Evolutionary conservation across 2,888 invertebrate genomes (phyloP).

Genomic region (Strigamia maritima): DNA sequence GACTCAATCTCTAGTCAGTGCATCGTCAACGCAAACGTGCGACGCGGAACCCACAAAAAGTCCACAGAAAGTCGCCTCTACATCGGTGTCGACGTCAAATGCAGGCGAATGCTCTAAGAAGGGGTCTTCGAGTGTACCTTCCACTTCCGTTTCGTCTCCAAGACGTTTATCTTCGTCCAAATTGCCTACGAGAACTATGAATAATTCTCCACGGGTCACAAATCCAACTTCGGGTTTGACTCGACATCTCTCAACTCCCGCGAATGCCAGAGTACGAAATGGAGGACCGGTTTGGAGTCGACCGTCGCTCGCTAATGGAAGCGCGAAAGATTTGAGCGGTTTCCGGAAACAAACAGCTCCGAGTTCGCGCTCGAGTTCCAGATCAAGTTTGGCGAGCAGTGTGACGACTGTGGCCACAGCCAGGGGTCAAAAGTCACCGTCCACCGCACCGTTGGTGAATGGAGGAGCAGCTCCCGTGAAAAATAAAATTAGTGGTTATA

Average conservation of each 20-base stretch:
- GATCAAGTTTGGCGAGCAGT: slow-evolving; percentile 81
- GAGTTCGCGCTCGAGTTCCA: slow-evolving; percentile 57
- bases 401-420: slow-evolving; percentile 75
- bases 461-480: slow-evolving; percentile 40
- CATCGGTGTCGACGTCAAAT: neutral
- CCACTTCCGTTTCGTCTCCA: neutral
- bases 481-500: slow-evolving; percentile 53
- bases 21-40: slow-evolving; percentile 20
- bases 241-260: neutral
- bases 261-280: slow-evolving; percentile 66
- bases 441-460: neutral
- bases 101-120: neutral
- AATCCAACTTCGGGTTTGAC: neutral
- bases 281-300: slow-evolving; percentile 53
- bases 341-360: slow-evolving; percentile 38
- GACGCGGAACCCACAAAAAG: neutral
- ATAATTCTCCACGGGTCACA: neutral
- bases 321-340: neutral
- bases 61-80: neutral
- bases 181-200: neutral
- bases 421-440: slow-evolving; percentile 57
- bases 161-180: slow-evolving; percentile 6
- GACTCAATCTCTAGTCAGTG: slow-evolving; percentile 71
- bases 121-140: neutral
- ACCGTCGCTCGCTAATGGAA: neutral